Base-by-base conservation (phyloP, 1,140 invertebrate species). In the Trichomalopsis sarcophagae region DNA sequence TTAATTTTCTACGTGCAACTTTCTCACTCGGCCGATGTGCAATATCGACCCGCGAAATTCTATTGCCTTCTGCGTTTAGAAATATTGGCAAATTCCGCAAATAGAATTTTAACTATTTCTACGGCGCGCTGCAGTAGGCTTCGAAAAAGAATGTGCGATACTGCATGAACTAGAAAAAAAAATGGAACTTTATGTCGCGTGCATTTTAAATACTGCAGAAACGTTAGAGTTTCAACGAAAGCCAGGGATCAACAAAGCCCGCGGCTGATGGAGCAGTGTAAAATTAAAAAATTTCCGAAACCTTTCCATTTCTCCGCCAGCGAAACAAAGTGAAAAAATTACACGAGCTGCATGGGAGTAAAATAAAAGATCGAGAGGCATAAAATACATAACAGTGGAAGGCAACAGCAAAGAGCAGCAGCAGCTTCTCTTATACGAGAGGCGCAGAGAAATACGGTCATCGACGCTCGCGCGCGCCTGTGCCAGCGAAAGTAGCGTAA, bases 401-500 rank as follows among this genome's bases (percentile, higher is more conserved):
- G 2, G 47, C 47, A 10, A 44, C 40, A 7, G 40, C 40, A 44
- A 44, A 44, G 40, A 44, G 47, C 47, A 50, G 2, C 47, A 50
- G 14, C 47, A 50, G 14, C 14, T 50, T 50, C 11, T 17, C 2
- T 11, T n/a, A 55, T 47, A 77, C 14, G n/a, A 50, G 44, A 27
- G 27, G 27, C 27, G n/a, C 4, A 77, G 21, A 50, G n/a, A 55
- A 62, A 30, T 14, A 55, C 44, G 75, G 30, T 40, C 36, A 74
- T 74, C 73, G 33, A 13, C 33, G n/a, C 2, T 27, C 27, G n/a
- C 27, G 68, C 68, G 10, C 7, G 66, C 2, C 14, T 36, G 66
- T 5, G 5, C 21, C n/a, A 69, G 40, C 40, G n/a, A 77, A 77
- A 77, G 47, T 50, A 50, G 40, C 75, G 50, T 79, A 33, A 79